phyloP scores from a whole-genome alignment of 2,797 vertebrate genomes.

The Smutsia temminckii region DNA sequence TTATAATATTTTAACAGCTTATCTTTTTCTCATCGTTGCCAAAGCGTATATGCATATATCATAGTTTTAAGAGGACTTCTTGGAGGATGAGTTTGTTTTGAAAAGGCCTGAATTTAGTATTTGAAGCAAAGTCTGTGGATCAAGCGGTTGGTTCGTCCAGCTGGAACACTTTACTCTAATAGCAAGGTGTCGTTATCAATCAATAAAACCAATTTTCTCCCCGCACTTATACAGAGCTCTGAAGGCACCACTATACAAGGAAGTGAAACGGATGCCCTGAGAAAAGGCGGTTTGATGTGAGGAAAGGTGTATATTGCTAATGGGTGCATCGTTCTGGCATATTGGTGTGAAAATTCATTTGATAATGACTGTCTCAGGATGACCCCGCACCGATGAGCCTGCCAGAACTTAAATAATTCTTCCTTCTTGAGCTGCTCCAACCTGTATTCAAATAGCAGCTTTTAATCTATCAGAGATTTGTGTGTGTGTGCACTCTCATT shows the following conservation, averaged over 20 bases:
- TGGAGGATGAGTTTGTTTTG: neutral
- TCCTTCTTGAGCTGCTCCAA: neutral
- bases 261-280: neutral
- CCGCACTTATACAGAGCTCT: neutral
- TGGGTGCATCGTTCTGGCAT: neutral
- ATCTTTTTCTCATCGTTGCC: neutral
- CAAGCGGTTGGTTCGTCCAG: neutral
- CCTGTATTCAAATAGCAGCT: neutral
- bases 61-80: neutral
- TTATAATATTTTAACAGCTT: neutral
- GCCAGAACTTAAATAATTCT: neutral
- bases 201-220: neutral
- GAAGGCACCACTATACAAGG: neutral
- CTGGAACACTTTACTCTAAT: neutral
- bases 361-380: neutral
- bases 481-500: neutral
- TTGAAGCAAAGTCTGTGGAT: neutral
- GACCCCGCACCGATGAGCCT: neutral
- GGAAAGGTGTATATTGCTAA: neutral
- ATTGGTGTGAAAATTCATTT: neutral
- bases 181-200: neutral
- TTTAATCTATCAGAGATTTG: neutral
- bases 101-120: conserved; percentile 26
- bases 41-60: neutral
- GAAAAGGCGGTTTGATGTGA: neutral